Conservation (phyloP, 2,113 vertebrate genomes). For the Xenus cinereus region DNA sequence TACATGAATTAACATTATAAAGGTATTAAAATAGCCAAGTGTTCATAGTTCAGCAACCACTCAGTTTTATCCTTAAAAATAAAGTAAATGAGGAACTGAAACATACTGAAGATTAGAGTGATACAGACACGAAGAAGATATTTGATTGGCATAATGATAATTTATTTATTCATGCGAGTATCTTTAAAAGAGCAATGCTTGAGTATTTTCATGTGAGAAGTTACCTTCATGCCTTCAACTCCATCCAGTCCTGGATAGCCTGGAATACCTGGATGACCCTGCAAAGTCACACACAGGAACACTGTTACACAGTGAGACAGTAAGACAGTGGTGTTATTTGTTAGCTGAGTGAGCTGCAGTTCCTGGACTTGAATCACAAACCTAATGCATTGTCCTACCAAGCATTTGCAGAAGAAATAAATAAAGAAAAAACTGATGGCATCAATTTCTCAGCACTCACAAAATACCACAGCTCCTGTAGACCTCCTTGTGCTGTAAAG, state of each 20-base stretch:
- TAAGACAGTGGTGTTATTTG: background rate
- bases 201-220: background rate
- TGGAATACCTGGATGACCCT: conserved; percentile 75
- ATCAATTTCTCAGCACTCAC: background rate
- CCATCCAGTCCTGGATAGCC: conserved; percentile 77
- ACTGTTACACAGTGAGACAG: background rate
- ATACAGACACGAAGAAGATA: background rate
- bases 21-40: background rate
- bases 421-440: background rate
- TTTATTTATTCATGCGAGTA: background rate
- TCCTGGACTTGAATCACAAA: background rate
- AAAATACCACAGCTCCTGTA: background rate
- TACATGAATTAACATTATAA: background rate
- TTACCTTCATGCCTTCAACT: conserved; percentile 84
- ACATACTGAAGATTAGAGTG: background rate
- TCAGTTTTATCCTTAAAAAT: background rate
- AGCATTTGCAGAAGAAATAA: background rate
- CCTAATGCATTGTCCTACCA: background rate
- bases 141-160: background rate
- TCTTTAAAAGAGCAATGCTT: background rate
- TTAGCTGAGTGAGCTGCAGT: background rate
- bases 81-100: background rate
- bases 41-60: background rate
- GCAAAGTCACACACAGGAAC: background rate
- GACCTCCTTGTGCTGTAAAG: background rate